Evolutionary conservation across 2,113 vertebrate species (phyloP), one percentile per base, ranked within the genome.

Genomic region (Heloderma charlesbogerti): DNA sequence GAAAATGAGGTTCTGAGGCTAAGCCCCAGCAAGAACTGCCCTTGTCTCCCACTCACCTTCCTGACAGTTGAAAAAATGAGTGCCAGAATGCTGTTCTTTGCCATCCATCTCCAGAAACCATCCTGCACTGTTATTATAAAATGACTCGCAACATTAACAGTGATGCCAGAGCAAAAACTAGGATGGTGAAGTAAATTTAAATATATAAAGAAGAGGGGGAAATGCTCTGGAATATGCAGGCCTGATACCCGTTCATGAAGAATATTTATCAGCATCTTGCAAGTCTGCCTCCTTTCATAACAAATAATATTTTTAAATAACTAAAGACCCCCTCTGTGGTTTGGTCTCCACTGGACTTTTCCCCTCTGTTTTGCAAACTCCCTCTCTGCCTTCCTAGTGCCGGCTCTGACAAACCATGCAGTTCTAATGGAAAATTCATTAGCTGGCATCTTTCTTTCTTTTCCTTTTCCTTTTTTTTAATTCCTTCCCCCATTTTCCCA

Each of bases 351-450:
- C 90, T 71, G 1, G 90, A 93, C 95, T 92, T 94, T 91, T 93
- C 96, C 96, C 93, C 96, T 97, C 96, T 97, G 94, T 96, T 96
- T 97, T 91, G 93, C 93, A 92, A 87, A 95, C 94, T 97, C 95
- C 94, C 95, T 93, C 96, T 95, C 96, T 97, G 94, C 93, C 96
- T 96, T 95, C 94, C 95, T 91, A 91, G 95, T 95, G 93, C 94
- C 96, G 96, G 96, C 96, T 96, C 96, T 93, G 94, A 96, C 96
- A 96, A 96, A 96, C 96, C 90, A 3, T 66, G 96, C 13, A n/a
- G 81, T 96, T 95, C 97, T 96, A 97, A 97, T 96, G 95, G 97
- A 96, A 97, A 97, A 98, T 98, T 96, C 98, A 98, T 98, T 97
- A 97, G 97, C 95, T 71, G 89, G 89, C 87, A 90, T 93, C 92